A percentile compares a stretch with the other conserved stretches of the same genome.
Evolutionary conservation across 2,797 vertebrate species (phyloP).

Genomic region (Dromococcyx pavoninus): DNA sequence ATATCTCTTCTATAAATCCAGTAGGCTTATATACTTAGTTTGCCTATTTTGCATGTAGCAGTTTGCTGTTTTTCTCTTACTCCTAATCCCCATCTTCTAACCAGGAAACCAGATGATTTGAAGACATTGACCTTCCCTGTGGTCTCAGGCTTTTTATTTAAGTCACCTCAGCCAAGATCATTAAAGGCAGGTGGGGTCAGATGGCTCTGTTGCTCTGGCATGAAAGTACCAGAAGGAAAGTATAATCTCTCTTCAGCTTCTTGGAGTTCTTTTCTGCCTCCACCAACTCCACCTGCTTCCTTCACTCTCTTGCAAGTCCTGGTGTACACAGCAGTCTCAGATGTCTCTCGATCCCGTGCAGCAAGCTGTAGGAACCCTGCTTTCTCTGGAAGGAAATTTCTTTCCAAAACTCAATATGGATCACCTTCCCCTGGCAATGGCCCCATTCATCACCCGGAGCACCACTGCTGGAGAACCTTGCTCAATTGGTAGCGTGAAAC

Average conservation of each 20-base stretch:
- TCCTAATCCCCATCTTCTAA: not conserved
- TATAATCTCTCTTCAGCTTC: not conserved
- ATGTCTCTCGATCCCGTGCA: not conserved
- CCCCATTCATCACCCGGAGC: not conserved
- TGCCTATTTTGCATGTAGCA: not conserved
- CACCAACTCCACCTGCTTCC: not conserved
- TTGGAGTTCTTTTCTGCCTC: not conserved
- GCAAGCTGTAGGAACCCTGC: not conserved
- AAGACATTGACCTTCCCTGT: not conserved
- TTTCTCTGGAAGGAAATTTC: not conserved
- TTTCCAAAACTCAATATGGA: not conserved
- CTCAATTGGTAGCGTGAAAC: not conserved
- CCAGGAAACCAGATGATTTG: not conserved
- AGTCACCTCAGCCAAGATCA: not conserved
- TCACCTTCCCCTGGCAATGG: not conserved
- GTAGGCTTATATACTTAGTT: constrained; percentile 3
- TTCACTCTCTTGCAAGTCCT: not conserved
- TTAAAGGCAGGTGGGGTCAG: not conserved
- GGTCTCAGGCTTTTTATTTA: not conserved
- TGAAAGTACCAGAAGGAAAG: not conserved
- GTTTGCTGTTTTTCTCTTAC: constrained; percentile 5
- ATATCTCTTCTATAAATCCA: constrained; percentile 27
- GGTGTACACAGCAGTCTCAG: not conserved
- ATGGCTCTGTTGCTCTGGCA: not conserved
- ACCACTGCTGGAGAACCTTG: not conserved